These are phyloP conservation scores for Cololabis saira DNA, from an alignment of 2,113 vertebrate genomes.

Conservation along the genomic window DNA sequence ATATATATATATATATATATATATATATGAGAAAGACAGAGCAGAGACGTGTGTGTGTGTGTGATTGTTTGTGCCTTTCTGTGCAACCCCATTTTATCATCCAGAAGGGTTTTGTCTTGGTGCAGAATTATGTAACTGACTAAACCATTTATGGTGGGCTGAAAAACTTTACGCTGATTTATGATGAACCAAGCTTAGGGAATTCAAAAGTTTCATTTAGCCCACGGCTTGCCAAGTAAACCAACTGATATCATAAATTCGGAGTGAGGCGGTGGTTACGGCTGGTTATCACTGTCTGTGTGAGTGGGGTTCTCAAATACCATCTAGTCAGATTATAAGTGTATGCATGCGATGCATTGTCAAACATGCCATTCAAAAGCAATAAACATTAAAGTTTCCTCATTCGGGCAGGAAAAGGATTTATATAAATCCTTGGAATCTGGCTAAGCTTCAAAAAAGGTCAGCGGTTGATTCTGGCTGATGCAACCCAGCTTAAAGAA, in stretches of 20 bases:
- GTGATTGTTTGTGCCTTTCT: not conserved
- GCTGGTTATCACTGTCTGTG: not conserved
- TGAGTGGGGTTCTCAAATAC: no score
- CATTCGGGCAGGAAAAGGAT: not conserved
- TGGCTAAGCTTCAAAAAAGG: not conserved
- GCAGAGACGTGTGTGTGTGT: not conserved
- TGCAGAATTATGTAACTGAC: conserved; percentile 38
- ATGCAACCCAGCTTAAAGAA: not conserved
- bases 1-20: not conserved
- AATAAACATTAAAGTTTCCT: not conserved
- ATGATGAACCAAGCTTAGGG: conserved; percentile 13
- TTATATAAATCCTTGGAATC: not conserved
- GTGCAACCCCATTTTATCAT: not conserved
- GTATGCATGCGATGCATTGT: not conserved
- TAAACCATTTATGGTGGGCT: conserved; percentile 21
- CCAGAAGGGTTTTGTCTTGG: conserved; percentile 14
- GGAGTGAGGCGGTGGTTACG: not conserved
- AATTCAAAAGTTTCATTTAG: conserved; percentile 25
- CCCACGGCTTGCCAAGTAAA: conserved; percentile 12
- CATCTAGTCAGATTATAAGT: no score
- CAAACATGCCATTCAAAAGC: not conserved
- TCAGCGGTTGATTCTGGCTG: not conserved
- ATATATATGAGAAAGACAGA: no score
- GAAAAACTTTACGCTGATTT: conserved; percentile 19
- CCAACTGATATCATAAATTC: conserved; percentile 7